Evolutionary conservation across 2,888 invertebrate genomes (phyloP), one percentile per base, ranked within the genome.

Genomic region (Steinernema scapterisci): DNA sequence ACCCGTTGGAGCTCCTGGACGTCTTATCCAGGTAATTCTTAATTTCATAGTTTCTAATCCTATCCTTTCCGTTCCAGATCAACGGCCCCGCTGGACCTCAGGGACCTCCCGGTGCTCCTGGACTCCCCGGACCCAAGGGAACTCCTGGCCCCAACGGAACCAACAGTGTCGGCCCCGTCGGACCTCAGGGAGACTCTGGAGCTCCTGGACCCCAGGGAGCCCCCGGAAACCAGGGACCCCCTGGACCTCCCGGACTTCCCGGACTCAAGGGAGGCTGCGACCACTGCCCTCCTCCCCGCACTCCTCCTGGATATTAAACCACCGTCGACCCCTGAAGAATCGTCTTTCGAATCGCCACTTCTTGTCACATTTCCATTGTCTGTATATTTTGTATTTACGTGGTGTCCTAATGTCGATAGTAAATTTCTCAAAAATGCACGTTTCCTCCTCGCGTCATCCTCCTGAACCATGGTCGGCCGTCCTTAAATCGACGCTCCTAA

Each of bases 251-350:
- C 46, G 52, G 52, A 9, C 48, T 54, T n/a, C 38, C 52, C 54
- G 56, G 75, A 38, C 46, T 73, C 72, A 46, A 75, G 31, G 74
- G 71, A 23, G 71, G 72, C 27, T 75, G 73, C 73, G 71, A 73
- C 38, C 75, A 82, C 71, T 82, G 82, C 73, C 83, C 83, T 72
- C 75, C 80, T 43, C 83, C 83, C 72, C 76, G 84, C 72, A 84
- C 84, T 38, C 83, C 84, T 51, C 84, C 84, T 73, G 84, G 84
- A 73, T 84, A 84, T 79, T 84, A 81, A 79, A 79, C 72, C 38
- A 38, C 38, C 38, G 38, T 38, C 38, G 38, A 38, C 9, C 38
- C 38, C 38, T 38, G 38, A 38, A 38, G 38, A 38, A 38, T 38
- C 43, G 48, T 21, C 25, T 52, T n/a, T 46, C 9, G 43, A 71